These are phyloP conservation scores for Gadopsis bispinosus DNA, from an alignment of 2,797 vertebrate genomes.

Conservation along the genomic window DNA sequence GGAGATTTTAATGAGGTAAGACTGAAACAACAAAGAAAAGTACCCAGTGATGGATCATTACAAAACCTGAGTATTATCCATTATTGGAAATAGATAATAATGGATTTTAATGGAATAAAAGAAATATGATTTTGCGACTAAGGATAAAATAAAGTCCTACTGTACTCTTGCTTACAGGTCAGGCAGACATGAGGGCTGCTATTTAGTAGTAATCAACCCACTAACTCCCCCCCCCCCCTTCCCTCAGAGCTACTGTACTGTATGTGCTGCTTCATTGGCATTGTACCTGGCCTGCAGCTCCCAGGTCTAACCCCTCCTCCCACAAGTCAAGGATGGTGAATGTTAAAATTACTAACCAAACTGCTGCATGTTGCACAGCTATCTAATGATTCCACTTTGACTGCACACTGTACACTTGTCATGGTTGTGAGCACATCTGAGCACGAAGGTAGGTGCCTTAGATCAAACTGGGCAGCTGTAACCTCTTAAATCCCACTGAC, in stretches of 20 bases:
- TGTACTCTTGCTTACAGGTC: too few species aligned
- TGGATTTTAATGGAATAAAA: too few species aligned
- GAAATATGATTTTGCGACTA: too few species aligned
- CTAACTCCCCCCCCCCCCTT: neutral
- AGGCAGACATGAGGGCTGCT: too few species aligned
- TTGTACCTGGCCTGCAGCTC: constrained; percentile 15
- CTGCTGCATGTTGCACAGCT: constrained; percentile 5
- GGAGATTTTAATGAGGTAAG: neutral
- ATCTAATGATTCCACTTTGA: constrained; percentile 10
- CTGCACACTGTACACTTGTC: neutral
- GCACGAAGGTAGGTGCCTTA: constrained; percentile 12
- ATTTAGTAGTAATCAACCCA: too few species aligned
- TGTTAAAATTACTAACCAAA: constrained; percentile 30
- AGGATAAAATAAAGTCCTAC: too few species aligned
- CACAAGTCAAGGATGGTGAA: neutral
- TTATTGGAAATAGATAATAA: neutral
- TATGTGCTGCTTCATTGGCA: neutral
- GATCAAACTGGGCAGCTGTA: constrained; percentile 25
- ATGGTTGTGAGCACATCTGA: neutral
- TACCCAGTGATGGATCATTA: neutral
- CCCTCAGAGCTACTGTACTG: neutral
- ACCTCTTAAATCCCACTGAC: constrained; percentile 35
- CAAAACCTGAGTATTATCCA: neutral
- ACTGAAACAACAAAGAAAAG: neutral
- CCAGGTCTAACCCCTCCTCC: neutral